phyloP scores from a whole-genome alignment of 2,888 invertebrate species.

The Didymodactylos carnosus region DNA sequence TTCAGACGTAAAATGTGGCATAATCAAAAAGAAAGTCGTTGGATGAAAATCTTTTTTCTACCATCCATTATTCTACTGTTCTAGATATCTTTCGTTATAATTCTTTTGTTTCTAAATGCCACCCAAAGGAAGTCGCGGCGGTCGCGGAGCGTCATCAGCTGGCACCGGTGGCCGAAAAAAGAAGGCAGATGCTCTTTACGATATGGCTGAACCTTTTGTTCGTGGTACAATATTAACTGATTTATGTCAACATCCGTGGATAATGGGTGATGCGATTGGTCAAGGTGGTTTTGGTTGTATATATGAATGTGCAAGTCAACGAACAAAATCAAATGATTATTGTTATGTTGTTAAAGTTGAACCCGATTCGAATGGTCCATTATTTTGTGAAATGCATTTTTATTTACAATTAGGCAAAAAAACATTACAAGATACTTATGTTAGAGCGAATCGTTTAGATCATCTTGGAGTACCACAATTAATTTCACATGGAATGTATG shows the following conservation, averaged over 20 bases:
- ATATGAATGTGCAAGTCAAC: slow-evolving; percentile 46
- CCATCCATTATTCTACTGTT: too few relatives aligned
- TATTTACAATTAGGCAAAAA: slow-evolving; percentile 64
- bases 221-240: slow-evolving; percentile 56
- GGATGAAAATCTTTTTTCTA: too few relatives aligned
- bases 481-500: slow-evolving; percentile 68
- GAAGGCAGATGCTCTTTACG: background rate
- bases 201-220: slow-evolving; percentile 9
- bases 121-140: background rate
- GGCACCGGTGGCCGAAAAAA: background rate
- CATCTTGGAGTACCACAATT: slow-evolving; percentile 67
- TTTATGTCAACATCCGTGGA: slow-evolving; percentile 58
- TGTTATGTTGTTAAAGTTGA: slow-evolving; percentile 41
- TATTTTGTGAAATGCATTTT: slow-evolving; percentile 93
- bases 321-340: slow-evolving; percentile 15
- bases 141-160: background rate
- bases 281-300: slow-evolving; percentile 81
- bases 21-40: too few relatives aligned
- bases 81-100: too few relatives aligned
- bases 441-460: slow-evolving; percentile 43
- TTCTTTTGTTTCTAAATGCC: too few relatives aligned
- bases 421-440: slow-evolving; percentile 33
- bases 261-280: slow-evolving; percentile 64
- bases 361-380: slow-evolving; percentile 75
- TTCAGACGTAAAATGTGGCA: too few relatives aligned